Conservation (phyloP, 2,113 vertebrate genomes). For the Marmota flaviventris region DNA sequence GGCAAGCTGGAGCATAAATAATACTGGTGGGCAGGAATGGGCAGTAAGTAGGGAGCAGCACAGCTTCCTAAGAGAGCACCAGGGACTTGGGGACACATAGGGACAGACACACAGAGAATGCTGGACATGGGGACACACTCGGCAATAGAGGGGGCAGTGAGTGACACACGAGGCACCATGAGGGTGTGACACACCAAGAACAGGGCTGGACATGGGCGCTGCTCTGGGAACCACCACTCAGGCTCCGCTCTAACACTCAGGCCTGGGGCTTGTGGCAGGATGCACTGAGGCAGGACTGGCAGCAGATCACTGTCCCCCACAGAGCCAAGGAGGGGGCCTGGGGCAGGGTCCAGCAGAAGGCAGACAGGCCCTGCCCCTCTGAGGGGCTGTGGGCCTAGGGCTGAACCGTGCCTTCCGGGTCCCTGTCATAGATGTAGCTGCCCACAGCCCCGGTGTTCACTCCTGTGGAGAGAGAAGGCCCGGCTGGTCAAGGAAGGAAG, state of each 20-base stretch:
- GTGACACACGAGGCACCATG: no score
- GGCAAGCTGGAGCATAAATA: conserved; percentile 66
- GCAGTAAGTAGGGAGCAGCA: background rate
- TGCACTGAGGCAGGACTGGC: background rate
- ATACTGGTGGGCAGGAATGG: conserved; percentile 29
- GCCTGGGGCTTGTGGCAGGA: background rate
- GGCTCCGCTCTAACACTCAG: background rate
- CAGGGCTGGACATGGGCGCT: background rate
- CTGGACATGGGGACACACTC: background rate
- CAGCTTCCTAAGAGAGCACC: background rate
- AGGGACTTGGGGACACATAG: background rate
- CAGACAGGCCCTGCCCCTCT: rapidly evolving
- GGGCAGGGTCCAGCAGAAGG: background rate
- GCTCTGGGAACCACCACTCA: background rate
- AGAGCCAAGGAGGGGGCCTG: background rate
- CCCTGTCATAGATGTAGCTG: conserved; percentile 98
- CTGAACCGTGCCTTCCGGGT: conserved; percentile 92
- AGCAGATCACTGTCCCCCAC: background rate
- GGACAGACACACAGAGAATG: background rate
- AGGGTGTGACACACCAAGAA: background rate
- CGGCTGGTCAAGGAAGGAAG: rapidly evolving
- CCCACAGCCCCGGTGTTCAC: conserved; percentile 98
- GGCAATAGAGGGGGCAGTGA: rapidly evolving
- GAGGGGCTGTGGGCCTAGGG: conserved; percentile 86
- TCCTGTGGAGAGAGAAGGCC: conserved; percentile 87